These are phyloP conservation scores for Teleiodes luculella DNA, from an alignment of 2,888 invertebrate species.

Conservation along the genomic window DNA sequence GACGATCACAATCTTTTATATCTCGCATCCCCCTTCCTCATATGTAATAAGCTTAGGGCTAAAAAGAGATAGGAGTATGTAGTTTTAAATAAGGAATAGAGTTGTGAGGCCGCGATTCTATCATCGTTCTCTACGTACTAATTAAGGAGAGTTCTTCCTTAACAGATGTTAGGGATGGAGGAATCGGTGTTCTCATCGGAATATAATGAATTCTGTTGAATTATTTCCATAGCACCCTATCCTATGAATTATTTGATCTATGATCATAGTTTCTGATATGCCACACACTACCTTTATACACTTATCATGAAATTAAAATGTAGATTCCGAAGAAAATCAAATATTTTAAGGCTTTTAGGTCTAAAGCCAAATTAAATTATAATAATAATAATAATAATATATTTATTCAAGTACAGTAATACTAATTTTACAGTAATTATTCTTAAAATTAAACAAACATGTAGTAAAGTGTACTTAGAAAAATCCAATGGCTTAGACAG, in stretches of 20 bases:
- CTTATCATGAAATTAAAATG: background rate
- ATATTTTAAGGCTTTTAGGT: no score
- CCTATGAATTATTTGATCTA: background rate
- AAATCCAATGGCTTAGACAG: no score
- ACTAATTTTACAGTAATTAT: no score
- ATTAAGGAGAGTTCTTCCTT: conserved; percentile 50
- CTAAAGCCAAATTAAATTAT: no score
- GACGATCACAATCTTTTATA: conserved; percentile 57
- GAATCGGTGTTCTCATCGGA: conserved; percentile 4
- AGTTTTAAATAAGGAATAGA: conserved; percentile 52
- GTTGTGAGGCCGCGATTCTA: conserved; percentile 65
- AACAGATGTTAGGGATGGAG: conserved; percentile 11
- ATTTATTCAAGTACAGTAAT: no score
- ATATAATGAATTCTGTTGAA: background rate
- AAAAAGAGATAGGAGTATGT: conserved; percentile 30
- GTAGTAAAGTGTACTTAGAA: no score
- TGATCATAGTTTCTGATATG: background rate
- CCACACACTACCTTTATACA: conserved; percentile 2
- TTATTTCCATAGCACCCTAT: conserved; percentile 2
- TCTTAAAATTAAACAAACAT: no score
- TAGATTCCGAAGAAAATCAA: no score
- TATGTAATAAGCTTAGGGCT: conserved; percentile 22
- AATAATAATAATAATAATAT: no score
- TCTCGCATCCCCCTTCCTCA: conserved; percentile 40
- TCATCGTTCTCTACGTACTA: conserved; percentile 66